Evolutionary conservation across 92 coral and sea anemone species (phyloP).

Genomic region (Epizoanthus stellaris): DNA sequence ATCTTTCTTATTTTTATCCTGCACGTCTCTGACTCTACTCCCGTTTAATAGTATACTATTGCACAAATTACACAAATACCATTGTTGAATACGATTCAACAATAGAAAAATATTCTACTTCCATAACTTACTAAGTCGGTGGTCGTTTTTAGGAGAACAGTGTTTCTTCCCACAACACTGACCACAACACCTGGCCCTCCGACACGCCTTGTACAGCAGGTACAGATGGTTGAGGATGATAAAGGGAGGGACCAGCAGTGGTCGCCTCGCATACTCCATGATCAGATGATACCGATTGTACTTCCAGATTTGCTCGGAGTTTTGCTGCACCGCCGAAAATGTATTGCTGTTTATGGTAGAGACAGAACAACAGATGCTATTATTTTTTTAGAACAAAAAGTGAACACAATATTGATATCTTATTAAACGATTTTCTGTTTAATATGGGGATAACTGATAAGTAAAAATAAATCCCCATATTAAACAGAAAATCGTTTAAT

Average conservation of each 20-base stretch:
- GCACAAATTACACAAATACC: no score
- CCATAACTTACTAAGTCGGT: constrained; percentile 20
- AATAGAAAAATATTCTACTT: neutral
- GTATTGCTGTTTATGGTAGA: constrained; percentile 66
- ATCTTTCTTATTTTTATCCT: no score
- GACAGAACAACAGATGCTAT: neutral
- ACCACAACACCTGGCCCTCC: constrained; percentile 48
- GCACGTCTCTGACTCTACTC: no score
- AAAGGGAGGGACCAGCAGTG: constrained; percentile 86
- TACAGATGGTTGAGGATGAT: constrained; percentile 71
- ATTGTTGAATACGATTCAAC: no score
- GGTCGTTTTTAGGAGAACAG: constrained; percentile 16
- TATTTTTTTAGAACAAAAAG: no score
- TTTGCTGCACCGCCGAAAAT: constrained; percentile 75
- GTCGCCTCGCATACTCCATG: constrained; percentile 88
- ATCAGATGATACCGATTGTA: constrained; percentile 80
- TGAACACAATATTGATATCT: no score
- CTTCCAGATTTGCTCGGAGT: constrained; percentile 88
- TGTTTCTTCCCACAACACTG: constrained; percentile 7
- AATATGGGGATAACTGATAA: no score
- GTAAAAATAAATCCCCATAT: no score
- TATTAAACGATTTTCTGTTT: no score
- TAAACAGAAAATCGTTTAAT: no score
- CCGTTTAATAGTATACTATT: no score
- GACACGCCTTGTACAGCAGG: constrained; percentile 54